A percentile compares a stretch with the other conserved stretches of the same genome.
phyloP scores from a whole-genome alignment of 1,140 invertebrate genomes.

The Pogonomyrmex californicus region DNA sequence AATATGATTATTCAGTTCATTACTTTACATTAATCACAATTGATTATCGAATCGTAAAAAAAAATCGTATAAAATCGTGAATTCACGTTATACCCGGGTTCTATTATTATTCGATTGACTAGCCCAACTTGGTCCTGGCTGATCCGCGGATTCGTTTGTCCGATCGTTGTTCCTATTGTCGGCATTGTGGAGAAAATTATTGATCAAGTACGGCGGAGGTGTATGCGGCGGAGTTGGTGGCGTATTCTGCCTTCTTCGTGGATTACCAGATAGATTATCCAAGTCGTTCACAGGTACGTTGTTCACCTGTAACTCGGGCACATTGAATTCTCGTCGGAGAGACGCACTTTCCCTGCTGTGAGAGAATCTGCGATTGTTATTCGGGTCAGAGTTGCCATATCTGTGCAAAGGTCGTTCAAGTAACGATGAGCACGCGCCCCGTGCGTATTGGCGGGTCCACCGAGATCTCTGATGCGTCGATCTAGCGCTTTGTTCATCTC shows the following conservation, averaged over 20 bases:
- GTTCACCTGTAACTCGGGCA: conserved; percentile 89
- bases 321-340: conserved; percentile 80
- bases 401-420: background rate
- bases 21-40: too few relatives aligned
- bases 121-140: conserved; percentile 36
- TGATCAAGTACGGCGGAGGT: conserved; percentile 64
- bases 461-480: background rate
- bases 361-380: conserved; percentile 12
- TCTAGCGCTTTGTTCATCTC: conserved; percentile 27
- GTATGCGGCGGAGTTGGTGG: conserved; percentile 67
- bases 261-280: conserved; percentile 76
- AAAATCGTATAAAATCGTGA: too few relatives aligned
- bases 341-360: background rate
- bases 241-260: conserved; percentile 63
- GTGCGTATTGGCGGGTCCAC: conserved; percentile 14
- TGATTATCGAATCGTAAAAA: too few relatives aligned
- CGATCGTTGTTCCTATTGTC: conserved; percentile 41
- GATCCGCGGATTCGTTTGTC: conserved; percentile 42
- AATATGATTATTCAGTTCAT: background rate
- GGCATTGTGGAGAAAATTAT: conserved; percentile 31
- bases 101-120: conserved; percentile 46
- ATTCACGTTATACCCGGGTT: conserved; percentile 59
- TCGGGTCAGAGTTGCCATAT: background rate
- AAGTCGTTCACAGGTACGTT: conserved; percentile 87
- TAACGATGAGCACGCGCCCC: background rate